phyloP scores from a whole-genome alignment of 2,797 vertebrate species.

The Takifugu ocellatus region DNA sequence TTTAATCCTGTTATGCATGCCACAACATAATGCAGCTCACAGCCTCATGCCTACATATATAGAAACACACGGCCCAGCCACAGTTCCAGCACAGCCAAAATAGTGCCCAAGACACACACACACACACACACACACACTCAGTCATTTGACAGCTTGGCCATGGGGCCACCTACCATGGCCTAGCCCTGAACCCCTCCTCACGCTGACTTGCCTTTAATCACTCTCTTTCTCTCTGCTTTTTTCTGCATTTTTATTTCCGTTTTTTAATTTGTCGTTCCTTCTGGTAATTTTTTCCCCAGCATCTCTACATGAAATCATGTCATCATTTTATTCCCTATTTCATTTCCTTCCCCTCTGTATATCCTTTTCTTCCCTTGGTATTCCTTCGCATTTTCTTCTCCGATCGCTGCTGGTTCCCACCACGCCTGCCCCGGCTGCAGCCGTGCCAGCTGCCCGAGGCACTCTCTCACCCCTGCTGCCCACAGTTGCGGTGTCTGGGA shows the following conservation, averaged over 20 bases:
- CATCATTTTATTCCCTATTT: slow-evolving; percentile 14
- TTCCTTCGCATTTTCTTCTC: neutral
- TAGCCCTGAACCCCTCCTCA: slow-evolving; percentile 62
- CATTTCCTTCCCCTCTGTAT: slow-evolving; percentile 3
- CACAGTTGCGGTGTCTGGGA: slow-evolving; percentile 66
- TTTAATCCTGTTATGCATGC: slow-evolving; percentile 77
- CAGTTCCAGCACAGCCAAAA: slow-evolving; percentile 67
- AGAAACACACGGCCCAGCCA: slow-evolving; percentile 29
- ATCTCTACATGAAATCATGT: neutral
- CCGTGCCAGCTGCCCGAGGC: slow-evolving; percentile 66
- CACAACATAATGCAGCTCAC: slow-evolving; percentile 67
- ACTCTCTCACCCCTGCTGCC: slow-evolving; percentile 64
- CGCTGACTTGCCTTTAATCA: slow-evolving; percentile 22
- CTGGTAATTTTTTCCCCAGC: neutral
- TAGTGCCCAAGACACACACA: slow-evolving; percentile 43
- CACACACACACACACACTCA: slow-evolving; percentile 20
- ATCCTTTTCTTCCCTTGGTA: slow-evolving; percentile 42
- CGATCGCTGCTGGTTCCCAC: slow-evolving; percentile 21
- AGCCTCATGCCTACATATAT: slow-evolving; percentile 45
- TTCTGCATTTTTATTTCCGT: neutral
- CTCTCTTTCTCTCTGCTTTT: neutral
- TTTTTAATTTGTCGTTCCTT: neutral
- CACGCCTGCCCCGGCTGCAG: slow-evolving; percentile 53
- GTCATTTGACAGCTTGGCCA: slow-evolving; percentile 72
- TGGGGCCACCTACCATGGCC: slow-evolving; percentile 52